phyloP scores from a whole-genome alignment of 2,113 vertebrate genomes.

The Lasiurus borealis region DNA sequence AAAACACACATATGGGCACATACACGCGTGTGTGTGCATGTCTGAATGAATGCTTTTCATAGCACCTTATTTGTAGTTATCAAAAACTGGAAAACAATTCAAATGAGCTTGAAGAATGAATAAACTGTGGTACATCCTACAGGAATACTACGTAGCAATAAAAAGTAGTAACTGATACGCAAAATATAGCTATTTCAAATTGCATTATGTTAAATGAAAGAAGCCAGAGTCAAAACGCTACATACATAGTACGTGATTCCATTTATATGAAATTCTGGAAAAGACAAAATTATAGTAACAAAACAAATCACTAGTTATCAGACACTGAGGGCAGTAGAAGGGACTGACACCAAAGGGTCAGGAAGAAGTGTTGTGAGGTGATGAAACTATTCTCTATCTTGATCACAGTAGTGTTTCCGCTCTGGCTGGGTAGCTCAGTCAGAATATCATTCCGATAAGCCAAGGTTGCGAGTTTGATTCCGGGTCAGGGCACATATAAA shows the following conservation, averaged over 20 bases:
- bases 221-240: slow-evolving; percentile 19
- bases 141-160: slow-evolving; percentile 13
- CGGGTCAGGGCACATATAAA: neutral
- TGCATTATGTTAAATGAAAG: neutral
- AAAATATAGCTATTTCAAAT: slow-evolving; percentile 28
- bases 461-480: neutral
- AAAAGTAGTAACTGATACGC: slow-evolving; percentile 40
- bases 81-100: slow-evolving; percentile 28
- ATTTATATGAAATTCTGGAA: neutral
- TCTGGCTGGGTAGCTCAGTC: neutral
- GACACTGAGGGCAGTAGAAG: neutral
- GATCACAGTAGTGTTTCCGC: neutral
- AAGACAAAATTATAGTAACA: slow-evolving; percentile 28
- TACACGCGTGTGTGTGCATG: neutral
- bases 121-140: neutral
- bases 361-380: neutral
- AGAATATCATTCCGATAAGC: neutral
- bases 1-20: neutral
- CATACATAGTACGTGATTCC: slow-evolving; percentile 11
- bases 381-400: neutral
- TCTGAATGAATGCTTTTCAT: neutral
- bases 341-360: neutral
- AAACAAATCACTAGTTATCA: neutral
- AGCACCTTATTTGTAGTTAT: slow-evolving; percentile 7
- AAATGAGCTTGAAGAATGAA: slow-evolving; percentile 24